Evolutionary conservation across 1,140 invertebrate genomes (phyloP), one percentile per base, ranked within the genome.

Genomic region (Hylaeus anthracinus): DNA sequence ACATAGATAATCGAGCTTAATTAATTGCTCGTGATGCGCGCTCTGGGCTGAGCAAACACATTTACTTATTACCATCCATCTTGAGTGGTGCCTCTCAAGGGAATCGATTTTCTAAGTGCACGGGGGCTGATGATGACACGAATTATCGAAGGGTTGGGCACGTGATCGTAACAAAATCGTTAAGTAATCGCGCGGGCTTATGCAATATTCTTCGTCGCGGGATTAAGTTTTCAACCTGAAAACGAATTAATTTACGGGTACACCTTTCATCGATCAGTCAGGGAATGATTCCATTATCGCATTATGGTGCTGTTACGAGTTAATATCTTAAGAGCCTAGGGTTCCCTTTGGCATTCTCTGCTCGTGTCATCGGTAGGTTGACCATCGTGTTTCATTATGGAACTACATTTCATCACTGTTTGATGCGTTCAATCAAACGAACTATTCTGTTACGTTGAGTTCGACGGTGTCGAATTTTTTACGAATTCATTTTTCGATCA

Each of bases 1-100:
- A 91, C 90, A 90, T 89, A 91, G 91, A 92, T 93, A 93, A 92
- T 93, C 91, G 90, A 90, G 91, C 90, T 91, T 92, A 93, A 93
- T 93, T 93, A 93, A 92, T 93, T 93, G 90, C 91, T 90, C 86
- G 86, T 86, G 88, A 90, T 90, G 88, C 88, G 89, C 90, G 88
- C 89, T 87, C 86, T 87, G 87, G 86, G 82, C 90, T 91, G 72
- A 76, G 88, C 91, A 92, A 93, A 92, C 91, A 91, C 92, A 93
- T 93, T 93, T 92, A 92, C 91, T 92, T 92, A 92, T 92, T 93
- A 91, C 89, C 88, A 90, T 92, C 89, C 87, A 90, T 91, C 91
- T 91, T 92, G 89, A 90, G 88, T 86, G 86, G 79, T 89, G 86
- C 82, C 85, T 89, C 90, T 88, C 86, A 88, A 82, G 86, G 87